Evolutionary conservation across 2,797 vertebrate species (phyloP).

Genomic region (Decapterus maruadsi): DNA sequence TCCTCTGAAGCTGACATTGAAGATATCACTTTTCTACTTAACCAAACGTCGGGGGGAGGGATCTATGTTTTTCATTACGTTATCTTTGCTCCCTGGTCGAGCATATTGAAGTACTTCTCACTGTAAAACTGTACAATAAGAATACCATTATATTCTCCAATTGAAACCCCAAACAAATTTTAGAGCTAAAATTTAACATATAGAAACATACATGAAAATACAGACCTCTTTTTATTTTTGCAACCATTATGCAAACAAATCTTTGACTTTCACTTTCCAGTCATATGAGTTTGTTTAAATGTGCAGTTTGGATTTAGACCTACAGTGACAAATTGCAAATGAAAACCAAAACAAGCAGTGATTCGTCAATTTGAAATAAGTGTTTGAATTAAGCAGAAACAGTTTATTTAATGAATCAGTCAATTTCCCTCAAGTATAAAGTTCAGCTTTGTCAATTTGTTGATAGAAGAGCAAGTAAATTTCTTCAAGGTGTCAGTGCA

Average conservation of each 20-base stretch:
- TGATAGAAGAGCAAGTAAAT: slow-evolving; percentile 25
- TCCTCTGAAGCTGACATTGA: slow-evolving; percentile 5
- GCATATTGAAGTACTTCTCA: slow-evolving; percentile 14
- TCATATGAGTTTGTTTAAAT: background rate
- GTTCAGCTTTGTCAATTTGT: slow-evolving; percentile 20
- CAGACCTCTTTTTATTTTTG: background rate
- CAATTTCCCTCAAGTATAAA: slow-evolving; percentile 45
- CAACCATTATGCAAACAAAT: background rate
- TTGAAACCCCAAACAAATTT: background rate
- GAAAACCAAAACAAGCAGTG: slow-evolving; percentile 3
- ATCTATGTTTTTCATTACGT: slow-evolving; percentile 10
- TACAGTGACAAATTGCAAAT: slow-evolving; percentile 11
- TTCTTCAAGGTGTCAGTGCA: slow-evolving; percentile 18
- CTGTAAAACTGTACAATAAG: background rate
- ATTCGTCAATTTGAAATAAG: slow-evolving; percentile 31
- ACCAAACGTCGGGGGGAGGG: background rate
- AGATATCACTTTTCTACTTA: slow-evolving; percentile 4
- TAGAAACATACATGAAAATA: background rate
- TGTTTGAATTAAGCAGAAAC: slow-evolving; percentile 40
- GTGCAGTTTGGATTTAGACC: background rate
- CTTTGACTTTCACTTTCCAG: background rate
- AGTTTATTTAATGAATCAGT: slow-evolving; percentile 65
- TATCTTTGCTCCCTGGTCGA: background rate
- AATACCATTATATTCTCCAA: background rate
- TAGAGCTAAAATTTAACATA: background rate